Evolutionary conservation across 2,888 invertebrate species (phyloP).

Genomic region (Salpingus planirostris): DNA sequence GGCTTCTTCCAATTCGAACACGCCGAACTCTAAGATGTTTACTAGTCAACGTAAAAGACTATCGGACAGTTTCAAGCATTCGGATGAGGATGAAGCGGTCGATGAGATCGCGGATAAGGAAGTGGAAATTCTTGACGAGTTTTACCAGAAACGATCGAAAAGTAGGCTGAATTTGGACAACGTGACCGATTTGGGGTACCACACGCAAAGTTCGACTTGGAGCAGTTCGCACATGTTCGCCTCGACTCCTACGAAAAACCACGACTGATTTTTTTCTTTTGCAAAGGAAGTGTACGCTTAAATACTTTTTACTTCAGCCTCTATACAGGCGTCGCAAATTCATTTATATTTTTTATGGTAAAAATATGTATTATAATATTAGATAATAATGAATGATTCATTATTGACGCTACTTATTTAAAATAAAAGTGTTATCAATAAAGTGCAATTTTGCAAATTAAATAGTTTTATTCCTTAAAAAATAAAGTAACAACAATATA

Average conservation of each 20-base stretch:
- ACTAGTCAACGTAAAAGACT: slow-evolving; percentile 38
- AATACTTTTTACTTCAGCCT: no score
- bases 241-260: slow-evolving; percentile 35
- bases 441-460: no score
- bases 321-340: no score
- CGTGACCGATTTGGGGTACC: slow-evolving; percentile 32
- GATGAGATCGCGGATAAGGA: not conserved
- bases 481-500: no score
- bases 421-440: no score
- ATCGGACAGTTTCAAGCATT: slow-evolving; percentile 36
- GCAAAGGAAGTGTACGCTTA: not conserved
- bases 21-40: slow-evolving; percentile 35
- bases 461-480: no score
- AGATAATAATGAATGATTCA: no score
- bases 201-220: slow-evolving; percentile 27
- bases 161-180: slow-evolving; percentile 11
- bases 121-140: not conserved
- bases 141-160: slow-evolving; percentile 3
- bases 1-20: slow-evolving; percentile 30
- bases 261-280: slow-evolving; percentile 5
- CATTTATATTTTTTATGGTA: no score
- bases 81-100: slow-evolving; percentile 6
- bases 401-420: no score
- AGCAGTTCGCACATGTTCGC: slow-evolving; percentile 28
- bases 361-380: no score